Percentiles rank a stretch among this genome's conserved stretches.
Conservation (phyloP, 2,113 vertebrate species). For the Pristiophorus japonicus region DNA sequence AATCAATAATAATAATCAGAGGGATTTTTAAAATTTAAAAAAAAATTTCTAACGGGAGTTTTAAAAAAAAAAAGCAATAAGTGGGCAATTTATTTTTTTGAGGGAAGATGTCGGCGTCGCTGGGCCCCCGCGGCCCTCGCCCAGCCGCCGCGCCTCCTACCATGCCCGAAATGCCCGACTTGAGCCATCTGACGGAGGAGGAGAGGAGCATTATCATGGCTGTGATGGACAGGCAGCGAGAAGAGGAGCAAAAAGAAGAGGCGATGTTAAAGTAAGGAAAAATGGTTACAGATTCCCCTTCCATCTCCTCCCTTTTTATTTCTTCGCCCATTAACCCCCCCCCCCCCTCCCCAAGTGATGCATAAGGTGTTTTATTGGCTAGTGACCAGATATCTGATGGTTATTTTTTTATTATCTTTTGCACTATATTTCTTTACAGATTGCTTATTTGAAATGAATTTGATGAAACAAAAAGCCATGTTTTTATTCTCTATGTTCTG, state of each 20-base stretch:
- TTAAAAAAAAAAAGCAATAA: too few species aligned
- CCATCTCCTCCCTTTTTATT: slow-evolving; percentile 39
- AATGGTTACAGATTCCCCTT: neutral
- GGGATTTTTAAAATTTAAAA: too few species aligned
- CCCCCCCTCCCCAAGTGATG: neutral
- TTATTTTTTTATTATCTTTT: neutral
- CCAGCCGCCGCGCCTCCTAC: slow-evolving; percentile 81
- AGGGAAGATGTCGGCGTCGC: slow-evolving; percentile 78
- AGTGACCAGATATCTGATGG: neutral
- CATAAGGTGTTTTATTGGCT: neutral
- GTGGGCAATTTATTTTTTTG: slow-evolving; percentile 44
- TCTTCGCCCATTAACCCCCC: slow-evolving; percentile 42
- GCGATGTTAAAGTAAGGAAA: slow-evolving; percentile 95
- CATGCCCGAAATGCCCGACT: slow-evolving; percentile 91
- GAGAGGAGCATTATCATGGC: slow-evolving; percentile 95
- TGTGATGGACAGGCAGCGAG: slow-evolving; percentile 96
- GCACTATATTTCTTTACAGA: neutral
- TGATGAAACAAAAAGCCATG: neutral
- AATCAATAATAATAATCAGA: too few species aligned
- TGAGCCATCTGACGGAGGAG: slow-evolving; percentile 97
- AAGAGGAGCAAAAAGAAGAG: slow-evolving; percentile 95
- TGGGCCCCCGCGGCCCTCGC: slow-evolving; percentile 90
- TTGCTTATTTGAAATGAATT: neutral
- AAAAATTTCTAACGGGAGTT: too few species aligned
- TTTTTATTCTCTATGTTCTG: neutral